These are phyloP conservation scores for Nibea coibor DNA, from an alignment of 2,113 vertebrate species.

Conservation along the genomic window DNA sequence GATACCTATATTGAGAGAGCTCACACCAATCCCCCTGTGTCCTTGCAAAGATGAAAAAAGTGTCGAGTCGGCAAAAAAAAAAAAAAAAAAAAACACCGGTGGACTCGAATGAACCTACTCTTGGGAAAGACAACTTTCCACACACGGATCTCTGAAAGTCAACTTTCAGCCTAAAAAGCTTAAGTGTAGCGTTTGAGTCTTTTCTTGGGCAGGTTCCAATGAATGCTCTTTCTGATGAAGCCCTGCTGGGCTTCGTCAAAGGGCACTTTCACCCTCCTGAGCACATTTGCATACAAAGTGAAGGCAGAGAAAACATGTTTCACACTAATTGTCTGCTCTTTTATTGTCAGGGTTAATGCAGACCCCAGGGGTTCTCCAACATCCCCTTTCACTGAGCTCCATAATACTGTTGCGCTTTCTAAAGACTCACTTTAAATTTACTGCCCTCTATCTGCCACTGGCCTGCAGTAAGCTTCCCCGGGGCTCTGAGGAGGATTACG, in stretches of 20 bases:
- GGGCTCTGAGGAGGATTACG: constrained; percentile 67
- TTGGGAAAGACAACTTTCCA: constrained; percentile 63
- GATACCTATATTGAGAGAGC: constrained; percentile 31
- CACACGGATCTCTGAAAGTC: constrained; percentile 66
- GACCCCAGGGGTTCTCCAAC: constrained; percentile 81
- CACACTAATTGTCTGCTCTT: constrained; percentile 85
- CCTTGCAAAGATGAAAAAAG: constrained; percentile 35
- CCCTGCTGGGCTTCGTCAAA: constrained; percentile 81
- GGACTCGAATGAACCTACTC: constrained; percentile 61
- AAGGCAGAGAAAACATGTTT: constrained; percentile 85
- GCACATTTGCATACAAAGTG: constrained; percentile 88
- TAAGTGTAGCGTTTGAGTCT: constrained; percentile 49
- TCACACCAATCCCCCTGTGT: constrained; percentile 43
- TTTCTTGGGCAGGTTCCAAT: constrained; percentile 71
- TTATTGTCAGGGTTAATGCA: constrained; percentile 85
- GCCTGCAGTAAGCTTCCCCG: constrained; percentile 67
- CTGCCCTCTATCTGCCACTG: constrained; percentile 82
- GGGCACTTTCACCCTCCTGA: constrained; percentile 83
- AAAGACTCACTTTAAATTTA: constrained; percentile 82
- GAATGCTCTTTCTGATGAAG: constrained; percentile 72
- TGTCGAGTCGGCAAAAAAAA: constrained; percentile 56
- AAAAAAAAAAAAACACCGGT: constrained; percentile 1
- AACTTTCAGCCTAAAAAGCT: constrained; percentile 60
- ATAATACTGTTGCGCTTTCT: constrained; percentile 77
- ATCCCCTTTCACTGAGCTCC: constrained; percentile 76